These are phyloP conservation scores for Linyphia triangularis DNA, from an alignment of 2,888 invertebrate genomes.

Conservation along the genomic window DNA sequence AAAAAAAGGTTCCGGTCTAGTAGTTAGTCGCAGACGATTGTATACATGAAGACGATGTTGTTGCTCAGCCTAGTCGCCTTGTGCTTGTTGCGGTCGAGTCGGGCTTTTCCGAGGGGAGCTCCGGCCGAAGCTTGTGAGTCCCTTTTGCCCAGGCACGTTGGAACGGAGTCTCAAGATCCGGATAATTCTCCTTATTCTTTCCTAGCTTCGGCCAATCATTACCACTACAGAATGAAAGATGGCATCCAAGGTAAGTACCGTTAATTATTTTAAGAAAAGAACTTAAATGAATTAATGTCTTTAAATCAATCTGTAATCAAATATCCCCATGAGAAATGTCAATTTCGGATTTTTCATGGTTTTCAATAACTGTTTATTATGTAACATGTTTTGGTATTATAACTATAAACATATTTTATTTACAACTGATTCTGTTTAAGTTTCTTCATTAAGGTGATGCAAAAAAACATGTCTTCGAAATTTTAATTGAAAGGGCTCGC, in stretches of 20 bases:
- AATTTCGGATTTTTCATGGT: too few relatives aligned
- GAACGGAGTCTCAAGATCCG: conserved; percentile 64
- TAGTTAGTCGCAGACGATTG: conserved; percentile 31
- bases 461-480: too few relatives aligned
- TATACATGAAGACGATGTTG: neutral
- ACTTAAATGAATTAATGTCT: neutral
- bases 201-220: conserved; percentile 66
- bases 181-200: conserved; percentile 72
- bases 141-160: conserved; percentile 75
- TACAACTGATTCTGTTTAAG: too few relatives aligned
- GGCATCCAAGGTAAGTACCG: conserved; percentile 73
- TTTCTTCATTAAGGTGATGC: too few relatives aligned
- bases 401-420: too few relatives aligned
- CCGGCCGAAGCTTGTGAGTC: conserved; percentile 76
- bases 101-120: conserved; percentile 76
- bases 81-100: neutral
- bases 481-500: too few relatives aligned
- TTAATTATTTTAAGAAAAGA: neutral
- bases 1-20: conserved; percentile 61
- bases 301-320: too few relatives aligned
- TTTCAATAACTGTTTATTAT: too few relatives aligned
- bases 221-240: conserved; percentile 61
- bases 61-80: conserved; percentile 17
- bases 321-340: too few relatives aligned
- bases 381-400: too few relatives aligned